These are phyloP conservation scores for Solenopsis fugax DNA, from an alignment of 1,140 invertebrate species.

Conservation along the genomic window DNA sequence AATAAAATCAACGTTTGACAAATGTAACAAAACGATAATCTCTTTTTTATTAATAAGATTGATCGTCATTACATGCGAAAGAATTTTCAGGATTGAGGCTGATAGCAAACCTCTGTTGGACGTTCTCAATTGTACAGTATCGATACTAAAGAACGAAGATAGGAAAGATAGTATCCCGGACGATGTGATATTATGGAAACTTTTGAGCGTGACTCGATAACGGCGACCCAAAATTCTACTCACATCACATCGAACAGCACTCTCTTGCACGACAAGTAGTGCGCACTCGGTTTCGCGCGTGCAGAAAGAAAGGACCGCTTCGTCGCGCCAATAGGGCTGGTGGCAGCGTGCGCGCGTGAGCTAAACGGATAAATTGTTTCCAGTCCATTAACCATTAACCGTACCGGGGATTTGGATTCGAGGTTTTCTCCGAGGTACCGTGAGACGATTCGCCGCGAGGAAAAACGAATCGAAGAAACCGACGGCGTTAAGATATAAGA, in stretches of 20 bases:
- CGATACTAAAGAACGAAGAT: constrained; percentile 9
- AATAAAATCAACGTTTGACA: neutral
- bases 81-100: neutral
- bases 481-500: constrained; percentile 66
- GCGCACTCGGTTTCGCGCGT: constrained; percentile 35
- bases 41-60: neutral
- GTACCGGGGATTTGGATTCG: constrained; percentile 72
- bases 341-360: neutral
- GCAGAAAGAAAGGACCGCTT: constrained; percentile 32
- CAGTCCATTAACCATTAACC: constrained; percentile 83
- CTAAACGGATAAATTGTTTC: constrained; percentile 82
- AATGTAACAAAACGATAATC: neutral
- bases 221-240: constrained; percentile 45
- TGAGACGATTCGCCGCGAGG: constrained; percentile 61
- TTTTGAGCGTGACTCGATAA: constrained; percentile 56
- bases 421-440: constrained; percentile 70
- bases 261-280: constrained; percentile 62
- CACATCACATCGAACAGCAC: constrained; percentile 38
- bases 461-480: constrained; percentile 65
- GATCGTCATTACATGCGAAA: neutral
- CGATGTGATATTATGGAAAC: constrained; percentile 26
- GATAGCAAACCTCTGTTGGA: neutral
- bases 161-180: constrained; percentile 18
- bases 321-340: constrained; percentile 3
- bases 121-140: constrained; percentile 8